These are phyloP conservation scores for Drosophila tanythrix DNA, from an alignment of 2,888 invertebrate species.

Conservation along the genomic window DNA sequence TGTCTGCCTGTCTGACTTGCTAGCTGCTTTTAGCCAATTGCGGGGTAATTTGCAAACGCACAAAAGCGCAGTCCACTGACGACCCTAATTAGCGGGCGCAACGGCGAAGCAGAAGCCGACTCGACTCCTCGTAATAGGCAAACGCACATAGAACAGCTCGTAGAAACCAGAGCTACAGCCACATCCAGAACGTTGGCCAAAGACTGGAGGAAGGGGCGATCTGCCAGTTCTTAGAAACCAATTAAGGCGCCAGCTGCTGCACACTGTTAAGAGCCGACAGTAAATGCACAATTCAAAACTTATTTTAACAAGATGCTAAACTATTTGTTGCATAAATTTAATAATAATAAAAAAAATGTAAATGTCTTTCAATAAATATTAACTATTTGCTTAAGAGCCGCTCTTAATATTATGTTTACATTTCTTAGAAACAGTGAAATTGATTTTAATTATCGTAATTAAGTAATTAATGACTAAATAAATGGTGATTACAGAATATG, in stretches of 20 bases:
- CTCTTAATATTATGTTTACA: not conserved
- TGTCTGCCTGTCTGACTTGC: slow-evolving; percentile 5
- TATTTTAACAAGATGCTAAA: not conserved
- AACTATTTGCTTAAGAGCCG: not conserved
- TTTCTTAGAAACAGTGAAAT: not conserved
- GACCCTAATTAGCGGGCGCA: slow-evolving; percentile 81
- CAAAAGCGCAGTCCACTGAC: slow-evolving; percentile 68
- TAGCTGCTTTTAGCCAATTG: slow-evolving; percentile 61
- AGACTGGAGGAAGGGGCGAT: slow-evolving; percentile 61
- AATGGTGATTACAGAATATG: not conserved
- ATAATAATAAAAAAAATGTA: not conserved
- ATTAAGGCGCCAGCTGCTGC: slow-evolving; percentile 69
- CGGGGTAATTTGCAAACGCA: slow-evolving; percentile 79
- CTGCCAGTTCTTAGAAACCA: slow-evolving; percentile 72
- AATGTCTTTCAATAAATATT: not conserved
- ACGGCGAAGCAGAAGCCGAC: slow-evolving; percentile 35
- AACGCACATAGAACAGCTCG: slow-evolving; percentile 54
- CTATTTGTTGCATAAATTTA: not conserved
- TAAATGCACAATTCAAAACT: not conserved
- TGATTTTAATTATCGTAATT: not conserved
- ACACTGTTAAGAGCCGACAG: slow-evolving; percentile 42
- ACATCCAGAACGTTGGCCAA: slow-evolving; percentile 47
- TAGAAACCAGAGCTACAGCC: slow-evolving; percentile 24
- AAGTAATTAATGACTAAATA: not conserved
- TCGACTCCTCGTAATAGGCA: slow-evolving; percentile 52